Evolutionary conservation across 2,888 invertebrate genomes (phyloP).

Genomic region (Subacronicta megacephala): DNA sequence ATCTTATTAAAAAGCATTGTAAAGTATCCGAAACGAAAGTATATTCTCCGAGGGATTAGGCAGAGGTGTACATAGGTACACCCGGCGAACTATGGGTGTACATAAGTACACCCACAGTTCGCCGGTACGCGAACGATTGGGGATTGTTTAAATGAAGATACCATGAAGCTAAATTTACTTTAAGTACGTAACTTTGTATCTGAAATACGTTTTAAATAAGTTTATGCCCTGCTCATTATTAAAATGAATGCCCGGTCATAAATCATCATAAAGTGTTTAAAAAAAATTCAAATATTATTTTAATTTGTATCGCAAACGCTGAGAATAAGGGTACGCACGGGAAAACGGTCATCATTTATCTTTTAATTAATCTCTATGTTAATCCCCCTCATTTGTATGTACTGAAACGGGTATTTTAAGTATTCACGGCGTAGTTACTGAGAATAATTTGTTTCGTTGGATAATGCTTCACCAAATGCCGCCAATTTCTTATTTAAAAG

Average conservation of each 20-base stretch:
- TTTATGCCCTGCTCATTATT: constrained; percentile 15
- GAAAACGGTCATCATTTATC: constrained; percentile 37
- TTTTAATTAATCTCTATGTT: constrained; percentile 50
- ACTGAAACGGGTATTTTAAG: constrained; percentile 14
- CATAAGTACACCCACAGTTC: too few relatives aligned
- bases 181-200: not conserved
- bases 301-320: constrained; percentile 37
- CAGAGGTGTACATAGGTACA: too few relatives aligned
- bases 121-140: too few relatives aligned
- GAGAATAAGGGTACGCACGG: constrained; percentile 12
- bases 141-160: too few relatives aligned
- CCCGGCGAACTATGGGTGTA: too few relatives aligned
- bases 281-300: constrained; percentile 33
- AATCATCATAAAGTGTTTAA: constrained; percentile 31
- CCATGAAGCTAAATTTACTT: too few relatives aligned
- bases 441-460: constrained; percentile 1
- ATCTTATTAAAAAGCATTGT: too few relatives aligned
- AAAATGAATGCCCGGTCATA: constrained; percentile 25
- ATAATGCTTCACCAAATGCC: too few relatives aligned
- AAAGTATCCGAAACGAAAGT: too few relatives aligned
- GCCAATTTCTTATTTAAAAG: too few relatives aligned
- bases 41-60: too few relatives aligned
- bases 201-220: not conserved
- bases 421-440: constrained; percentile 11
- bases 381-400: constrained; percentile 33